A percentile compares a stretch with the other conserved stretches of the same genome.
Conservation (phyloP, 2,797 vertebrate genomes). For the Eulemur mongoz region DNA sequence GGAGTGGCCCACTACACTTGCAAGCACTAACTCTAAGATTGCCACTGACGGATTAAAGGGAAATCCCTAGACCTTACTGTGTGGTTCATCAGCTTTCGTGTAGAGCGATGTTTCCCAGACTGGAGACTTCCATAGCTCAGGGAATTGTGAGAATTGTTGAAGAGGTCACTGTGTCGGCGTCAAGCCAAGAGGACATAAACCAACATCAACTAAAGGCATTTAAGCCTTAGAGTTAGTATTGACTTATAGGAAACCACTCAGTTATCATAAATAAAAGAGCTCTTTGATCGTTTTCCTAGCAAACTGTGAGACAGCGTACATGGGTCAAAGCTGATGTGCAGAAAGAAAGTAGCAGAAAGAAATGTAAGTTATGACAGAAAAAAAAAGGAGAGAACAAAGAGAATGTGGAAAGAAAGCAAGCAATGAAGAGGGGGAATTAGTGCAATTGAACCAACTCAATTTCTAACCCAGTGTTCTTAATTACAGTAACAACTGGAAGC, state of each 20-base stretch:
- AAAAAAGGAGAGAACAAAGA: neutral
- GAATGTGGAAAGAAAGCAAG: neutral
- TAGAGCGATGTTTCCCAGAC: neutral
- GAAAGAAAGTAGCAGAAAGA: neutral
- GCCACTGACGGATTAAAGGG: slow-evolving; percentile 2
- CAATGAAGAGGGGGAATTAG: neutral
- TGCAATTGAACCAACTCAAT: neutral
- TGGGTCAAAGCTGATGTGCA: neutral
- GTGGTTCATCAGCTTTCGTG: slow-evolving; percentile 54
- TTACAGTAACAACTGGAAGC: neutral
- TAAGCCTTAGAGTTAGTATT: neutral
- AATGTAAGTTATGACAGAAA: neutral
- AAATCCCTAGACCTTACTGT: neutral
- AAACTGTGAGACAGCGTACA: neutral
- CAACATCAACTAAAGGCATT: neutral
- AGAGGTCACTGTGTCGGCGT: slow-evolving; percentile 15
- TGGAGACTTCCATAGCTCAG: neutral
- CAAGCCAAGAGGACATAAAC: slow-evolving; percentile 4
- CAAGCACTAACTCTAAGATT: neutral
- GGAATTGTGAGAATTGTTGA: slow-evolving; percentile 54
- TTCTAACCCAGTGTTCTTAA: neutral
- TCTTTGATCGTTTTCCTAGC: slow-evolving; percentile 15
- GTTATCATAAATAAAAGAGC: slow-evolving; percentile 35
- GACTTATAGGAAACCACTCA: slow-evolving; percentile 27
- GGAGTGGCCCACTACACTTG: neutral